Evolutionary conservation across 2,888 invertebrate genomes (phyloP).

Genomic region (Callosobruchus maculatus): DNA sequence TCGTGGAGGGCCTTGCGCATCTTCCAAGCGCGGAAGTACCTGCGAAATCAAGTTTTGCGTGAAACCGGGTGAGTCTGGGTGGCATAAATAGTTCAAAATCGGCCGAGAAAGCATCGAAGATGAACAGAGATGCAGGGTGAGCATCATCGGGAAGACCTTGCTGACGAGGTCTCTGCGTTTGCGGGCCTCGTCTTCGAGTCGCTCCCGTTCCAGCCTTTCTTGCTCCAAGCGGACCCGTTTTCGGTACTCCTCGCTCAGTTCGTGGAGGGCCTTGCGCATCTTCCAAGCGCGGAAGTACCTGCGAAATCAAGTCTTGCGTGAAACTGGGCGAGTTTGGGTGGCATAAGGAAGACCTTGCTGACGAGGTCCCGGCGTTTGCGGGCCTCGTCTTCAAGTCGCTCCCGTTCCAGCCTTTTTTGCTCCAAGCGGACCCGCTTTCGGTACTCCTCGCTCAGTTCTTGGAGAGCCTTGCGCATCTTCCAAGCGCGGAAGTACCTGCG

Average conservation of each 20-base stretch:
- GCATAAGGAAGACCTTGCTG: conserved; percentile 68
- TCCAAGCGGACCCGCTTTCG: conserved; percentile 54
- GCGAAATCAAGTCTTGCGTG: not conserved
- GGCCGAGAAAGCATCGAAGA: too few relatives aligned
- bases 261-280: conserved; percentile 52
- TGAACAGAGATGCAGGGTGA: too few relatives aligned
- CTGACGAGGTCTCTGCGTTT: conserved; percentile 58
- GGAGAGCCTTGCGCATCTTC: conserved; percentile 54
- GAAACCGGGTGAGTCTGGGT: not conserved
- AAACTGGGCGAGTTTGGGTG: not conserved
- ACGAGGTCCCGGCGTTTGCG: conserved; percentile 57
- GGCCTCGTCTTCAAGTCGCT: conserved; percentile 52
- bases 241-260: conserved; percentile 53
- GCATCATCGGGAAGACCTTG: conserved; percentile 67
- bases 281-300: conserved; percentile 57
- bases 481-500: conserved; percentile 55
- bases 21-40: conserved; percentile 58
- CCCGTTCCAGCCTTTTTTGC: conserved; percentile 50
- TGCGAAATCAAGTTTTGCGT: conserved; percentile 5
- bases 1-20: conserved; percentile 52
- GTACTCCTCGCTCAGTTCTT: conserved; percentile 52
- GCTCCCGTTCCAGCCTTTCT: conserved; percentile 49
- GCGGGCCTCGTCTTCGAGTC: conserved; percentile 54
- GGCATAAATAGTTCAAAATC: too few relatives aligned
- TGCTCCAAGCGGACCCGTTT: conserved; percentile 54